These are phyloP conservation scores for Mormyrops boulengeri DNA, from an alignment of 2,797 vertebrate species.

Conservation along the genomic window DNA sequence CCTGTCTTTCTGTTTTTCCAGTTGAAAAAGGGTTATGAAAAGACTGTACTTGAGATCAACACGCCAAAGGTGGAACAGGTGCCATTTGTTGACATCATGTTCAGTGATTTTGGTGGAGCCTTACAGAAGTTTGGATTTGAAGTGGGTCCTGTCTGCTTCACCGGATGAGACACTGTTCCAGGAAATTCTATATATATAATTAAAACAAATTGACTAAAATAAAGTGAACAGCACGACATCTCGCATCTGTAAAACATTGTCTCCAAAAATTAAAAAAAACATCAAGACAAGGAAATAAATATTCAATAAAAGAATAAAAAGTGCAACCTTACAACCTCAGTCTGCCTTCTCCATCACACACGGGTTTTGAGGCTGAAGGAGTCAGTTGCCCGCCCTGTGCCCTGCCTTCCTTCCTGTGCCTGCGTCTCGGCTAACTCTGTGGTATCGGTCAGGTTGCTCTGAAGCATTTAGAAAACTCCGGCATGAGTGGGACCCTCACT, in stretches of 20 bases:
- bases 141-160: slow-evolving; percentile 97
- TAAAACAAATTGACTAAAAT: slow-evolving; percentile 52
- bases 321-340: slow-evolving; percentile 93
- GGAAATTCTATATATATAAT: slow-evolving; percentile 50
- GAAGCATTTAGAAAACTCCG: slow-evolving; percentile 41
- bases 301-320: slow-evolving; percentile 60
- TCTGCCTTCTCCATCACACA: slow-evolving; percentile 78
- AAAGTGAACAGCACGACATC: slow-evolving; percentile 52
- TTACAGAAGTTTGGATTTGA: slow-evolving; percentile 98
- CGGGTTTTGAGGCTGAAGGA: slow-evolving; percentile 85
- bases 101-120: slow-evolving; percentile 92
- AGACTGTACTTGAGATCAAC: slow-evolving; percentile 91
- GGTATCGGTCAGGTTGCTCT: slow-evolving; percentile 43
- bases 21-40: slow-evolving; percentile 92
- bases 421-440: slow-evolving; percentile 27
- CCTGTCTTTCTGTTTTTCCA: slow-evolving; percentile 41
- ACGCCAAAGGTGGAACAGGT: slow-evolving; percentile 95
- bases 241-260: slow-evolving; percentile 51
- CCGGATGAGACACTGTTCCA: slow-evolving; percentile 80
- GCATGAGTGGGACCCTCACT: slow-evolving; percentile 33
- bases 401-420: slow-evolving; percentile 7
- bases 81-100: slow-evolving; percentile 96
- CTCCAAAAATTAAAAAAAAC: slow-evolving; percentile 57
- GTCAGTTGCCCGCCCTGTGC: slow-evolving; percentile 38
- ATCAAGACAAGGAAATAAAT: slow-evolving; percentile 31